Evolutionary conservation across 2,888 invertebrate species (phyloP), one percentile per base, ranked within the genome.

Genomic region (Eudemis profundana): DNA sequence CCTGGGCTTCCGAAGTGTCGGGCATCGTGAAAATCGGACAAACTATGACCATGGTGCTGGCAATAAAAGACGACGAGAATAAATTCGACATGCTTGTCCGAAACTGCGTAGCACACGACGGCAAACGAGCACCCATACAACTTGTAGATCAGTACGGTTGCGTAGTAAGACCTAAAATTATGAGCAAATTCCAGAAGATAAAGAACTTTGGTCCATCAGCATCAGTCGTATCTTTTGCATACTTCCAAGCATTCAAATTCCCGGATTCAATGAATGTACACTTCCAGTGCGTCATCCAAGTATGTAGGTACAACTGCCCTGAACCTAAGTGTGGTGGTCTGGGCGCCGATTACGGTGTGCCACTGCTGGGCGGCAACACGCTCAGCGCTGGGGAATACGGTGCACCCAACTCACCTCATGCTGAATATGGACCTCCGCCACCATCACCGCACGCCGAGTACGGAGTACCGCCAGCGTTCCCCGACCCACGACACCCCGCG

Each of bases 221-320:
- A 3, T 97, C 97, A 0, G 98, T 98, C 3, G 97, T 98, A 14
- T 97, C 97, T 59, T 98, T 98, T 82, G 98, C 98, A 12, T 97
- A 98, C 90, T 98, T 98, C 96, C 98, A 98, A 90, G 98, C 98
- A 4, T 98, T 98, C 93, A 98, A 98, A 88, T 98, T 98, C 95
- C 98, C 98, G 1, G 98, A 98, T 85, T 97, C 97, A 10, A 98
- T 98, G 98, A 98, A 98, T 84, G 98, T 98, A 2, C 98, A 98
- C 93, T 98, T 98, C 96, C 98, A 98, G 86, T 98, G 98, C 83
- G 97, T 98, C 46, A 98, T 98, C 74, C 98, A 98, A 93, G 98
- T 98, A 3, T 98, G 98, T 80, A 94, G 98, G 74, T 97, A 97
- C 86, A 97, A 98, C 82, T 98, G 98, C 75, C 98, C 98, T 1